Evolutionary conservation across 2,888 invertebrate species (phyloP).

Genomic region (Parnassius glacialis): DNA sequence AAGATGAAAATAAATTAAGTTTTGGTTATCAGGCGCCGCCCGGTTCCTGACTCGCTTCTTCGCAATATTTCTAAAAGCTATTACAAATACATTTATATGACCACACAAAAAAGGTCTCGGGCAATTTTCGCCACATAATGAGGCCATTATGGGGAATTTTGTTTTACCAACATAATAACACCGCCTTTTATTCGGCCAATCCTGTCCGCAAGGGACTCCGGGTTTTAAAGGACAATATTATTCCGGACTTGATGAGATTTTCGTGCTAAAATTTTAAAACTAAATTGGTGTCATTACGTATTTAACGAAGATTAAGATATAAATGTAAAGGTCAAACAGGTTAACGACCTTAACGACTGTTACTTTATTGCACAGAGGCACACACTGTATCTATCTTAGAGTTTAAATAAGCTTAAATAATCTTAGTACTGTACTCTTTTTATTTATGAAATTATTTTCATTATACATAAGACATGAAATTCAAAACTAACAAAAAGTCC

Average conservation of each 20-base stretch:
- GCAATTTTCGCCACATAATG: slow-evolving; percentile 81
- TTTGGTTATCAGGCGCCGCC: slow-evolving; percentile 76
- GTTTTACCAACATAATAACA: slow-evolving; percentile 81
- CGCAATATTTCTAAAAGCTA: slow-evolving; percentile 81
- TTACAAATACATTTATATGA: slow-evolving; percentile 81
- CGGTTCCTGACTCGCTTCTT: slow-evolving; percentile 73
- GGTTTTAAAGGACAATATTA: slow-evolving; percentile 77
- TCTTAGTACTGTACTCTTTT: no score
- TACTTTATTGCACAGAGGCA: slow-evolving; percentile 5
- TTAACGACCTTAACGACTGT: slow-evolving; percentile 36
- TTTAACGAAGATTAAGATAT: slow-evolving; percentile 69
- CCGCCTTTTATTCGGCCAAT: slow-evolving; percentile 75
- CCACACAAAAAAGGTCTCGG: slow-evolving; percentile 77
- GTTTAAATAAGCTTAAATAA: no score
- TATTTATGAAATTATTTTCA: no score
- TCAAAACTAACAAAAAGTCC: no score
- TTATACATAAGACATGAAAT: no score
- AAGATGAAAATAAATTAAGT: slow-evolving; percentile 78
- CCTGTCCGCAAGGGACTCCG: slow-evolving; percentile 70
- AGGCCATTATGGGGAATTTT: slow-evolving; percentile 80
- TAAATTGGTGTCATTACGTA: slow-evolving; percentile 75
- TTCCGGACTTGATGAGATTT: slow-evolving; percentile 74
- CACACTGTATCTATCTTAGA: no score
- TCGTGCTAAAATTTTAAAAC: slow-evolving; percentile 77
- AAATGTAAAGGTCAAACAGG: slow-evolving; percentile 58